These are phyloP conservation scores for Chinchilla lanigera DNA, from an alignment of 2,113 vertebrate genomes.

Conservation along the genomic window DNA sequence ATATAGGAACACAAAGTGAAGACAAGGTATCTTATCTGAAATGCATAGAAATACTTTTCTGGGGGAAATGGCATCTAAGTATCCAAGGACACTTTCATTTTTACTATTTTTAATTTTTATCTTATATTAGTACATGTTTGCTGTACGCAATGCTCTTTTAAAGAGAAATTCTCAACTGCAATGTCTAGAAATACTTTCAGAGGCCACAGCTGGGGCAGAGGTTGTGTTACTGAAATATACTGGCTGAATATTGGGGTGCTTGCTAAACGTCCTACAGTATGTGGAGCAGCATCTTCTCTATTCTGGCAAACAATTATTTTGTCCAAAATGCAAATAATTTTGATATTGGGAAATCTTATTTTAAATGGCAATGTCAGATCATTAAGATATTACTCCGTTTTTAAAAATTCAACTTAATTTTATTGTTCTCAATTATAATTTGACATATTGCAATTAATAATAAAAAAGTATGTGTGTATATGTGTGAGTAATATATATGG, in stretches of 20 bases:
- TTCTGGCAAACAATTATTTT: neutral
- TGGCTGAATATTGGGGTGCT: neutral
- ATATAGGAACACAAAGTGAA: neutral
- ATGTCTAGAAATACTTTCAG: neutral
- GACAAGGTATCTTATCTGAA: neutral
- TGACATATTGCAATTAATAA: neutral
- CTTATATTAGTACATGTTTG: neutral
- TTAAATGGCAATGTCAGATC: neutral
- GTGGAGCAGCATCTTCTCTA: accelerated
- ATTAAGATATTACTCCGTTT: neutral
- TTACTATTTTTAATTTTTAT: neutral
- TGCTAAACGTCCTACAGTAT: neutral
- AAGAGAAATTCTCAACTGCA: neutral
- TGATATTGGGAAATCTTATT: neutral
- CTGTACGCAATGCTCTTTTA: neutral
- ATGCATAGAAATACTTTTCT: neutral
- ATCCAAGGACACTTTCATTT: neutral
- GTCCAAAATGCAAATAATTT: neutral
- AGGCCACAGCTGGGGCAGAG: accelerated
- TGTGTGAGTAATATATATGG: neutral
- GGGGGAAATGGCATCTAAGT: neutral
- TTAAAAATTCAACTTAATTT: neutral
- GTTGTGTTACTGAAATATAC: neutral
- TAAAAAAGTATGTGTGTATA: neutral
- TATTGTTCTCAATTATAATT: neutral